These are phyloP conservation scores for Motacilla tschutschensis DNA, from an alignment of 2,113 vertebrate genomes.

Conservation along the genomic window DNA sequence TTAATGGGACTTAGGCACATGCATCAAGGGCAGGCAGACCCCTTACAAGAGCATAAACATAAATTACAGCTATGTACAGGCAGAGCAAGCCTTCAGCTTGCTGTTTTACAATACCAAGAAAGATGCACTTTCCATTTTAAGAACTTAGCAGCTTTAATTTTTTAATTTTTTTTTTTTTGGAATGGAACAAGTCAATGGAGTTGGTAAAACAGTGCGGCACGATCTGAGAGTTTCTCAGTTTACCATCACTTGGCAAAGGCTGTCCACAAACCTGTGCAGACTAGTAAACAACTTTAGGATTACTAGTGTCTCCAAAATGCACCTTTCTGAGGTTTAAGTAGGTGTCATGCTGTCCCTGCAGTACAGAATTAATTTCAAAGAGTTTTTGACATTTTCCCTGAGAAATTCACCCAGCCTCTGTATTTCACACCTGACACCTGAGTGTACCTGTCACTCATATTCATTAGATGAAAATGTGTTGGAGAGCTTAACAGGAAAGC, in stretches of 20 bases:
- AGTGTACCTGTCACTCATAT: background rate
- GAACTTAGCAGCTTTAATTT: background rate
- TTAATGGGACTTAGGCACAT: constrained; percentile 32
- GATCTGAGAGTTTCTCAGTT: background rate
- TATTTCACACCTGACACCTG: background rate
- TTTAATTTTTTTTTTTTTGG: background rate
- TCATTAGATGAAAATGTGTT: background rate
- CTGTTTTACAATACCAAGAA: background rate
- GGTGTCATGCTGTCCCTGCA: background rate
- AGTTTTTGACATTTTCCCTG: background rate
- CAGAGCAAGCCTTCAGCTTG: background rate
- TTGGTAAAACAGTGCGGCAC: background rate
- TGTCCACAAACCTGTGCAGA: background rate
- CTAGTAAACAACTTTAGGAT: background rate
- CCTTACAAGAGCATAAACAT: background rate
- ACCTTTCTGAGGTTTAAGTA: background rate
- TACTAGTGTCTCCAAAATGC: background rate
- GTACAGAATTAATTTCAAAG: background rate
- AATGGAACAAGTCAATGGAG: background rate
- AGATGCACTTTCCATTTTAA: constrained; percentile 36
- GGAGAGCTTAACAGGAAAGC: background rate
- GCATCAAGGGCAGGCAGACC: constrained; percentile 30
- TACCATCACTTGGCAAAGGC: background rate
- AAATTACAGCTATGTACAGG: constrained; percentile 23
- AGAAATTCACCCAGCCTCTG: background rate